These are phyloP conservation scores for Spodoptera littoralis DNA, from an alignment of 2,888 invertebrate genomes.

Conservation along the genomic window DNA sequence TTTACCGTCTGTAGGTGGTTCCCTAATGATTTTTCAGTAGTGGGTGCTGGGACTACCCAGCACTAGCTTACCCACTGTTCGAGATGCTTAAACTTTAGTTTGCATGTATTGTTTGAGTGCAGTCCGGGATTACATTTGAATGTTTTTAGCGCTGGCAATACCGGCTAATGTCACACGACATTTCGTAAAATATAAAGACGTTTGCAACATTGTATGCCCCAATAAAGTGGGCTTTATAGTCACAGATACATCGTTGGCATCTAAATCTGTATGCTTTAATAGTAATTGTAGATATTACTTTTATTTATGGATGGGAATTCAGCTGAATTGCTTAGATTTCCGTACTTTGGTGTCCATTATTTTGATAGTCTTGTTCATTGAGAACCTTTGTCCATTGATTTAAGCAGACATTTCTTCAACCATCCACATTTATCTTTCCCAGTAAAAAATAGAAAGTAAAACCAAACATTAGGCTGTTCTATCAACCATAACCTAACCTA, in stretches of 20 bases:
- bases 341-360: constrained; percentile 34
- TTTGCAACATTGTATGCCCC: constrained; percentile 36
- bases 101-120: constrained; percentile 38
- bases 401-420: not conserved
- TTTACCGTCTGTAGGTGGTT: constrained; percentile 62
- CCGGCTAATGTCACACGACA: constrained; percentile 39
- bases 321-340: constrained; percentile 29
- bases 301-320: constrained; percentile 39
- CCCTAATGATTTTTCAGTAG: constrained; percentile 61
- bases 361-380: constrained; percentile 19
- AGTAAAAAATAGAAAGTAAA: not conserved
- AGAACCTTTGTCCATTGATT: constrained; percentile 2
- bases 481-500: constrained; percentile 39
- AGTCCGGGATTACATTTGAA: constrained; percentile 27
- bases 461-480: not conserved
- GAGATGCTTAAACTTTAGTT: constrained; percentile 32
- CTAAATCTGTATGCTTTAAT: constrained; percentile 25
- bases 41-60: constrained; percentile 27
- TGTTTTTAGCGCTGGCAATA: constrained; percentile 49
- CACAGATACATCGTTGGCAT: constrained; percentile 29
- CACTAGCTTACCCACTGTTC: constrained; percentile 19
- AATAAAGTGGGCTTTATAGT: constrained; percentile 31
- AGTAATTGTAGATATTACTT: constrained; percentile 24
- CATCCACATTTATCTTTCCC: not conserved
- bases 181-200: constrained; percentile 16